Evolutionary conservation across 2,888 invertebrate species (phyloP), one percentile per base, ranked within the genome.

Genomic region (Acanthosoma haemorrhoidale): DNA sequence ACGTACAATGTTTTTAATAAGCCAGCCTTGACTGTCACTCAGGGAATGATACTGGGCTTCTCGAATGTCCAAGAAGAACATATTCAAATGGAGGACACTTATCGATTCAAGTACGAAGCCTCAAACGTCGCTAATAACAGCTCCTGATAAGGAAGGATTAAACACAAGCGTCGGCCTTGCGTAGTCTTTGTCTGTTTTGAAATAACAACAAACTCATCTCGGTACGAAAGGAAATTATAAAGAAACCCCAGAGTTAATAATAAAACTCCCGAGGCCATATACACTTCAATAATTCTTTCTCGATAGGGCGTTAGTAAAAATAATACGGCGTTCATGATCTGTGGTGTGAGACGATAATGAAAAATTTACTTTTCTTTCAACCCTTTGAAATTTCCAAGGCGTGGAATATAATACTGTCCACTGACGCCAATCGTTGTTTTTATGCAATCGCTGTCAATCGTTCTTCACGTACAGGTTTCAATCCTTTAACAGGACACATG

Each of bases 211-310:
- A 51, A 51, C 13, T 51, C 1, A n/a, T 25, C 51, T 51, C 6
- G 8, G 25, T 21, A n/a, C 21, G 51, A 25, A 25, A 51, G 29
- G 25, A 25, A 51, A 51, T 51, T 51, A 51, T 25, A 51, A 25
- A 51, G 51, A 51, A 51, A 51, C 25, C n/a, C n/a, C n/a, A n/a
- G n/a, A n/a, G n/a, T n/a, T n/a, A n/a, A n/a, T 51, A 51, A 29
- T 51, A 51, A 51, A 51, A 51, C 25, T 13, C 5, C 51, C 25
- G 13, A 51, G 13, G 51, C 51, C 51, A 51, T 51, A 25, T 51
- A 51, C 51, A 51, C n/a, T 51, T 51, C 51, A n/a, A 51, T 51
- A 51, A 51, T 51, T 51, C 51, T 51, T 51, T n/a, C 2, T n/a
- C 11, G 51, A 51, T 51, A 25, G 21, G 25, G 51, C 25, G 51